Evolutionary conservation across 2,888 invertebrate genomes (phyloP).

Genomic region (Helicoverpa assulta): DNA sequence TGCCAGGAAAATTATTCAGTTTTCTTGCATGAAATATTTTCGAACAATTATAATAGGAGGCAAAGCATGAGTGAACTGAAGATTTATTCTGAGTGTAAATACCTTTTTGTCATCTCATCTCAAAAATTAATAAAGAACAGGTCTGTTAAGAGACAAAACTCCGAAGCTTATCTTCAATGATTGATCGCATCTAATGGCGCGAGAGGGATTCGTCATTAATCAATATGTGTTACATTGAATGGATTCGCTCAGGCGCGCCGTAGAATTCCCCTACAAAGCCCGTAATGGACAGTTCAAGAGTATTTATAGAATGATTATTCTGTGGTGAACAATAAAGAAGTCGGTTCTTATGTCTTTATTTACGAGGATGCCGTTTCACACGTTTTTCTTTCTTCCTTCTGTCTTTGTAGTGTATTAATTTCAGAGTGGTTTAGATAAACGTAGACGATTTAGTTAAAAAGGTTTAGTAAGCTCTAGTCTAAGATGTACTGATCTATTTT

Average conservation of each 20-base stretch:
- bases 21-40: no score
- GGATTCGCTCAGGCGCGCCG: slow-evolving; percentile 36
- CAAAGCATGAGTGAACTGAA: no score
- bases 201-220: slow-evolving; percentile 68
- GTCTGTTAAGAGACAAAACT: slow-evolving; percentile 24
- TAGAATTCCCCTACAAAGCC: slow-evolving; percentile 23
- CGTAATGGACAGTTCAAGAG: slow-evolving; percentile 30
- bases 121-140: slow-evolving; percentile 5
- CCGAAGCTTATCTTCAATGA: slow-evolving; percentile 66
- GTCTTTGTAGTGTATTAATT: neutral
- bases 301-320: slow-evolving; percentile 27
- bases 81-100: no score
- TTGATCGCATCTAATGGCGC: slow-evolving; percentile 74
- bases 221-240: slow-evolving; percentile 53
- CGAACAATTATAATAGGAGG: no score
- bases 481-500: no score
- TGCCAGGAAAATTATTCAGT: no score
- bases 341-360: slow-evolving; percentile 1
- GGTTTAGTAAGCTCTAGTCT: no score
- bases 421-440: no score
- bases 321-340: slow-evolving; percentile 19
- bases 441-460: no score
- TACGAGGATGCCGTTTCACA: neutral
- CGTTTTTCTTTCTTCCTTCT: neutral
- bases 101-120: neutral